Conservation (phyloP, 2,113 vertebrate species). For the Thalassoma bifasciatum region DNA sequence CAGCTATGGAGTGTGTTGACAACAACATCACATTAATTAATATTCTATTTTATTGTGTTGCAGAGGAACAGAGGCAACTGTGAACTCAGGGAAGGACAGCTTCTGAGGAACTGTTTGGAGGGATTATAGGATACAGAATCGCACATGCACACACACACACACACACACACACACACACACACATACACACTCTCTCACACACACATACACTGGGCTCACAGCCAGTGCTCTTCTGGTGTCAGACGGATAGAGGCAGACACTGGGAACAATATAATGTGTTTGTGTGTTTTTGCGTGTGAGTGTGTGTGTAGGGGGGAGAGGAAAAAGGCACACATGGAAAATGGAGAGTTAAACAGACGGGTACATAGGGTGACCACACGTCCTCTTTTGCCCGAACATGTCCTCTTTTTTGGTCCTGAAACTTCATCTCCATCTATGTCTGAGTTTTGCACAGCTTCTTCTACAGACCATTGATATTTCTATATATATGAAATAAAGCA, state of each 20-base stretch:
- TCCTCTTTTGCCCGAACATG: too few species aligned
- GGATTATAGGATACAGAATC: slow-evolving; percentile 57
- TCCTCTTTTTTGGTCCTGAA: too few species aligned
- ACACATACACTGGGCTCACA: neutral
- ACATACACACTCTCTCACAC: neutral
- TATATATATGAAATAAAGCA: too few species aligned
- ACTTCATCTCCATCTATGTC: too few species aligned
- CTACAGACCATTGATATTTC: too few species aligned
- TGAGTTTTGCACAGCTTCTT: too few species aligned
- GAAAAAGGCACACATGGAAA: neutral
- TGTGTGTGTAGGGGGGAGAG: neutral
- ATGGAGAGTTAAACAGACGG: neutral
- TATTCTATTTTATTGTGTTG: slow-evolving; percentile 9
- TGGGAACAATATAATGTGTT: slow-evolving; percentile 14
- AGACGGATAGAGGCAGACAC: slow-evolving; percentile 38
- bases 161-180: slow-evolving; percentile 2
- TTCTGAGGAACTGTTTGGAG: slow-evolving; percentile 22
- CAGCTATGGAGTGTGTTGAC: slow-evolving; percentile 33
- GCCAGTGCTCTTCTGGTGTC: slow-evolving; percentile 24
- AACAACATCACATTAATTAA: slow-evolving; percentile 2
- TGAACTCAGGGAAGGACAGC: slow-evolving; percentile 29
- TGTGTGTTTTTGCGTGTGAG: neutral
- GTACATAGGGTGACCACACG: too few species aligned
- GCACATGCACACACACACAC: too few species aligned
- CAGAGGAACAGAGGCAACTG: slow-evolving; percentile 8